Base-by-base conservation (phyloP, 2,113 vertebrate species). In the Colossoma macropomum region DNA sequence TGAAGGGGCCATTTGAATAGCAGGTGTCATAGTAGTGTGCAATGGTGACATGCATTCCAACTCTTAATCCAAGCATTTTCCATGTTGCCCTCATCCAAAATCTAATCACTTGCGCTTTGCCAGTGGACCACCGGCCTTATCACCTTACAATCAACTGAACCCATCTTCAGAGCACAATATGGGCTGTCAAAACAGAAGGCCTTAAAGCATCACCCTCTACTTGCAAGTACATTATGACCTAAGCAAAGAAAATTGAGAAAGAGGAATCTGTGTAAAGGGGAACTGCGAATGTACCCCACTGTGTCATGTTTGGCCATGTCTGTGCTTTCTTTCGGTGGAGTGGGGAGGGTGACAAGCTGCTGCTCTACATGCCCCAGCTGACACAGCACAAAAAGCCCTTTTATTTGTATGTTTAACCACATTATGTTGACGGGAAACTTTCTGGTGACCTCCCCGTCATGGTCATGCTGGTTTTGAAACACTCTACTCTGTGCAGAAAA, bases 331-430 rank as follows among this genome's bases (percentile, higher is more conserved):
- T 69, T 70, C 50, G 56, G 79, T 30, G 66, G 59, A 48, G 52
- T 77, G 15, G 28, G 11, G 56, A 59, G 63, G 2, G 65, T 62
- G 17, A 68, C 59, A 59, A 50, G 73, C 50, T 71, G 80, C 80
- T 77, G 75, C 72, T 85, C 84, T 84, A 32, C 63, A 56, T 81
- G 38, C 63, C 32, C 30, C 85, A 86, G 85, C 85, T 88, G 87
- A 86, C 76, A 88, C 81, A 86, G 76, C 79, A 84, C 48, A 80
- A 84, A 80, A 75, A 62, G 21, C n/a, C 30, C 50, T 54, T 82
- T 77, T 88, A 82, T 88, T 84, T 88, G 87, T 86, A 80, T 80
- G 78, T 83, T 84, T 74, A 84, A 66, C 71, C 76, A 75, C 71
- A 84, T 69, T 68, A 65, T 84, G 86, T 74, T 79, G 54, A 85